A percentile compares a stretch with the other conserved stretches of the same genome.
Conservation (phyloP, 2,888 invertebrate genomes). For the Sesia apiformis region DNA sequence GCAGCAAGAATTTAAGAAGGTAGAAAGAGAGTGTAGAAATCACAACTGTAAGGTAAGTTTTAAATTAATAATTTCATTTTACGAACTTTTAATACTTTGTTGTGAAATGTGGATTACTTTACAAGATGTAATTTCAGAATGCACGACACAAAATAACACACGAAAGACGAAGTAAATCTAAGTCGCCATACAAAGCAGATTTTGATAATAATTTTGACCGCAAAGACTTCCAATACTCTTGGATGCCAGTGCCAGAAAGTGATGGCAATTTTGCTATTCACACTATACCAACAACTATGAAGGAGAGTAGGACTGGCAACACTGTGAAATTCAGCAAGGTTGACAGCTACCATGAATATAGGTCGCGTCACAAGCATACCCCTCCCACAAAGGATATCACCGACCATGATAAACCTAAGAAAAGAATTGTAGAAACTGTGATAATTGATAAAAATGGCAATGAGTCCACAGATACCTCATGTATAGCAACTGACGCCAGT, state of each 20-base stretch:
- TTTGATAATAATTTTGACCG: conserved; percentile 20
- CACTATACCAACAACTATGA: conserved; percentile 42
- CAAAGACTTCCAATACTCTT: conserved; percentile 52
- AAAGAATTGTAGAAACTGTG: conserved; percentile 28
- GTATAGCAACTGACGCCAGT: conserved; percentile 33
- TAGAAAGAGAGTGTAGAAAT: conserved; percentile 44
- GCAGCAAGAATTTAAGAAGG: conserved; percentile 50
- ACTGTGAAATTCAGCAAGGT: conserved; percentile 53
- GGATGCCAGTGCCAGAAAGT: conserved; percentile 66
- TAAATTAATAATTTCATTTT: neutral
- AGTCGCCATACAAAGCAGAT: conserved; percentile 24
- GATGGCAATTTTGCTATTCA: conserved; percentile 51
- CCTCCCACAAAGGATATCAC: conserved; percentile 54
- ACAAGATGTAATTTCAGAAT: neutral
- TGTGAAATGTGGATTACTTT: neutral
- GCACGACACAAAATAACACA: neutral
- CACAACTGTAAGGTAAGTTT: conserved; percentile 29
- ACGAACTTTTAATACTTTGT: neutral
- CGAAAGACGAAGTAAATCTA: conserved; percentile 18
- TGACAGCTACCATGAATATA: conserved; percentile 62
- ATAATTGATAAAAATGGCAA: conserved; percentile 25
- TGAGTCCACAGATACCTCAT: conserved; percentile 27
- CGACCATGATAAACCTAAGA: conserved; percentile 11
- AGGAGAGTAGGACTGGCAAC: conserved; percentile 36
- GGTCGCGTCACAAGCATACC: conserved; percentile 60